Base-by-base conservation (phyloP, 2,113 vertebrate species). In the Athene cunicularia region DNA sequence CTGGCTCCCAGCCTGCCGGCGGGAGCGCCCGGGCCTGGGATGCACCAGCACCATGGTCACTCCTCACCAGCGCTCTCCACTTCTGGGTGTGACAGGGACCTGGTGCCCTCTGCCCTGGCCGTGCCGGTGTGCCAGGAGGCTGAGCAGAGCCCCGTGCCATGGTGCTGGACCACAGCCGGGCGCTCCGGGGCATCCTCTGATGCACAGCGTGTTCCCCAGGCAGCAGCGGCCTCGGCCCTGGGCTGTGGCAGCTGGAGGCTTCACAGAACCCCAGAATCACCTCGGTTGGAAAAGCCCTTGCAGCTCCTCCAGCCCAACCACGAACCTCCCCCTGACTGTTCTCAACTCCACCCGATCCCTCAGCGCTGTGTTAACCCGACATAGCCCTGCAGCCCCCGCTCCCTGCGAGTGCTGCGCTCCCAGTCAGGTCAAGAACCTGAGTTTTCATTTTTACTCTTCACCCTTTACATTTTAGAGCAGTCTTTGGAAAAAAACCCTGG, bases 1-100 rank as follows among this genome's bases (percentile, higher is more conserved):
- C 0, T 9, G 52, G 45, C 67, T 67, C 74, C 14, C 2, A 4
- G 39, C 35, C 20, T 63, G 47, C 58, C 0, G 4, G 26, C 1
- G 1, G 0, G 1, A 53, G 16, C 1, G 1, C 45, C n/a, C 12
- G 27, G 53, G 19, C 47, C 21, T 1, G 2, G 47, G 52, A 41
- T 19, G 45, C 28, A n/a, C 72, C 37, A 47, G 73, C 47, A 47
- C 27, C 53, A 33, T 4, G 5, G 15, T 66, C 2, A 0, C 64
- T 73, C 55, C 30, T 66, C 64, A 32, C 35, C 59, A 30, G 43
- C 18, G 2, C 41, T 26, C 19, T 35, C 19, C 1, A 8, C 22
- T 58, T 27, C 5, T 45, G 50, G 27, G 15, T 50, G 32, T 3
- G 22, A 9, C 0, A 2, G 23, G n/a, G 58, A 47, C 64, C 1